Percentiles rank a stretch among this genome's conserved stretches.
These are phyloP conservation scores for Eutolmus rufibarbis DNA, from an alignment of 2,888 invertebrate species.

Conservation along the genomic window DNA sequence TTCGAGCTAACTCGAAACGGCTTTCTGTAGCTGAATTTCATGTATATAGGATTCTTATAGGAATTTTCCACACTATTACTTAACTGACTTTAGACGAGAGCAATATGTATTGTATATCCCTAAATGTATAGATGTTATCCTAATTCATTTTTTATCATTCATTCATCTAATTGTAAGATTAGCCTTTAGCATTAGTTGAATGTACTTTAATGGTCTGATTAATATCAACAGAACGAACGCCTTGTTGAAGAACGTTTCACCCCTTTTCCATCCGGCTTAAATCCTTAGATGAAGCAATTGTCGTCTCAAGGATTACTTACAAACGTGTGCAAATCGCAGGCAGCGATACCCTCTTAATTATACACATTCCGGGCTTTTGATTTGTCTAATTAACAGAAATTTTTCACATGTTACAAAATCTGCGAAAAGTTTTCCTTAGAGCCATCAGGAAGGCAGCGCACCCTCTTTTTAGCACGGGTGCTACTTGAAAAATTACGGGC, in stretches of 20 bases:
- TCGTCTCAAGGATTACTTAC: background rate
- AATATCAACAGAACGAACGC: background rate
- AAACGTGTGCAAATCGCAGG: background rate
- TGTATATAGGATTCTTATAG: no score
- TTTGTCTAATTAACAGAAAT: constrained; percentile 12
- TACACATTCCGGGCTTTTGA: background rate
- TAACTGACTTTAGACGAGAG: no score
- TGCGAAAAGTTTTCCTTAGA: background rate
- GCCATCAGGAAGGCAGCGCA: background rate
- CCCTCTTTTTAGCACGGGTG: background rate
- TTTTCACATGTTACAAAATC: background rate
- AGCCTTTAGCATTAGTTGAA: background rate
- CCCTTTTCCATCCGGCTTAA: background rate
- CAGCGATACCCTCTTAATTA: background rate
- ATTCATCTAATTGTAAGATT: background rate
- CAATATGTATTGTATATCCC: no score
- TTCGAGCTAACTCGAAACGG: no score
- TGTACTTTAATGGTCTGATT: background rate
- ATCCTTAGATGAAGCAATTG: background rate
- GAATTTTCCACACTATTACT: no score
- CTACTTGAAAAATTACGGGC: background rate
- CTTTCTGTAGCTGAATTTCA: no score
- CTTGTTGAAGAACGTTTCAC: background rate
- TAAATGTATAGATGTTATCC: no score
- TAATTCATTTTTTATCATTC: background rate